Evolutionary conservation across 2,888 invertebrate genomes (phyloP).

Genomic region (Leptothorax acervorum): DNA sequence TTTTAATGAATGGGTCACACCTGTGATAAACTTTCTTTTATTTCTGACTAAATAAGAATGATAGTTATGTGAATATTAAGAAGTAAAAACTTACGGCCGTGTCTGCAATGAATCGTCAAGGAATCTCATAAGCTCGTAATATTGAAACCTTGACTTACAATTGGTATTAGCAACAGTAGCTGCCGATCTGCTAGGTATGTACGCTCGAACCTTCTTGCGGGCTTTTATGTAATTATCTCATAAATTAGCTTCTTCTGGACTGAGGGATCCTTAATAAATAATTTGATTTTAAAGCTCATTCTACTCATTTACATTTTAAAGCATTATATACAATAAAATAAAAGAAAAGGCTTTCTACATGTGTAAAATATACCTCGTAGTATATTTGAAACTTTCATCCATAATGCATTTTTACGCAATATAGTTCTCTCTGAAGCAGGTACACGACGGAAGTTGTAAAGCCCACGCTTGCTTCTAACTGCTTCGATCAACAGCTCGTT

Average conservation of each 20-base stretch:
- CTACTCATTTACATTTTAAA: too few species aligned
- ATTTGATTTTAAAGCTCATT: not conserved
- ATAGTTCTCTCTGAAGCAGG: conserved; percentile 8
- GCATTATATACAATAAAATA: not conserved
- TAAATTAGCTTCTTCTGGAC: conserved; percentile 4
- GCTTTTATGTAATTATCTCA: conserved; percentile 12
- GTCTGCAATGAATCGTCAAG: not conserved
- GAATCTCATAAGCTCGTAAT: conserved; percentile 7
- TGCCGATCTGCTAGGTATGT: not conserved
- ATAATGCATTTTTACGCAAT: conserved; percentile 15
- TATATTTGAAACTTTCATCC: conserved; percentile 1
- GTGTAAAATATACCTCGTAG: not conserved
- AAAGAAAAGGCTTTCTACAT: not conserved
- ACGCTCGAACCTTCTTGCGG: not conserved
- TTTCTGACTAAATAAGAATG: not conserved
- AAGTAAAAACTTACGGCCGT: not conserved
- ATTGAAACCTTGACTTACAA: not conserved
- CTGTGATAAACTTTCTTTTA: not conserved
- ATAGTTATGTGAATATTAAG: not conserved
- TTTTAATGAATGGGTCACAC: not conserved
- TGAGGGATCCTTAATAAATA: not conserved
- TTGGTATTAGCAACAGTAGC: not conserved
- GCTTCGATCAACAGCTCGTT: not conserved
- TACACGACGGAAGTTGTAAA: conserved; percentile 12
- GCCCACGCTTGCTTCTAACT: conserved; percentile 10